Base-by-base conservation (phyloP, 2,888 invertebrate genomes). In the Rhagium mordax region DNA sequence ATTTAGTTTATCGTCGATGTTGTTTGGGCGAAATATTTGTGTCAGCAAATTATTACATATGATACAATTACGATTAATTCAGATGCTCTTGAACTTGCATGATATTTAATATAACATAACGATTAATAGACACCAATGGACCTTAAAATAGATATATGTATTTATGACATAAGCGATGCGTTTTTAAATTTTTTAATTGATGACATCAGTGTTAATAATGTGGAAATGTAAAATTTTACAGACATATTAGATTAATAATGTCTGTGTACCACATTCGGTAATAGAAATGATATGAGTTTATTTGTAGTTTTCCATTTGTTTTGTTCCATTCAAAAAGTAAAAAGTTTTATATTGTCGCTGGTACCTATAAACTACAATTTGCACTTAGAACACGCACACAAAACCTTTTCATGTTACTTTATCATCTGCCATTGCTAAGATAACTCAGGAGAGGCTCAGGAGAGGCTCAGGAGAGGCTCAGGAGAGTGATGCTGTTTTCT, bases 131-230 rank as follows among this genome's bases (percentile, higher is more conserved):
- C 57, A 41, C 27, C 67, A 67, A 15, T 57, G 55, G 57, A 24
- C 21, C 41, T 27, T 67, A 55, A 55, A 67, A 67, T 67, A 57
- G 57, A 67, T 67, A 57, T 47, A 57, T 67, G 47, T 47, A 57
- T 16, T 57, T 57, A 67, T 67, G 57, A 67, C 67, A 41, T 67
- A 55, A 67, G 57, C 55, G 51, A 67, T 57, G 67, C 57, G 67
- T 67, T 67, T 67, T 57, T 55, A 67, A 24, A 55, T 65, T 67
- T 57, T 67, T 67, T 47, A 67, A 67, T 67, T 67, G 67, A 67
- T 57, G 67, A 67, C 57, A 57, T 67, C 67, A 67, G 55, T 57
- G 47, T 55, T 67, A 67, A 33, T 67, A 57, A 33, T 27, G 51
- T 24, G 27, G 18, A 64, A 51, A 65, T 6, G 18, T 41, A 33